Conservation (phyloP, 2,113 vertebrate genomes). For the Menidia beryllina region DNA sequence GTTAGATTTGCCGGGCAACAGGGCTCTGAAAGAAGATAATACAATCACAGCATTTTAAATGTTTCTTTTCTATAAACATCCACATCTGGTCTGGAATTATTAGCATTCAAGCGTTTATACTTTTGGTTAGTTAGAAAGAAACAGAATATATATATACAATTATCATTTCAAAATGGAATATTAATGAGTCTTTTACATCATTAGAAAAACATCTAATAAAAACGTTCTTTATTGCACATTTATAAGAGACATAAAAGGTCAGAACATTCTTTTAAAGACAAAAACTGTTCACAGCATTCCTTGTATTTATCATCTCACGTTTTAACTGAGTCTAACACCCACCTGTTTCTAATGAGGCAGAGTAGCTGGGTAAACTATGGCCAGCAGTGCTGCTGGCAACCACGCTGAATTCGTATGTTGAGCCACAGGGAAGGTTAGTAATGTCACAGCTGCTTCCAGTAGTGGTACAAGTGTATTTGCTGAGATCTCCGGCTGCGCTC, state of each 20-base stretch:
- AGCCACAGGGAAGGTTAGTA: slow-evolving; percentile 85
- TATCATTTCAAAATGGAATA: no score
- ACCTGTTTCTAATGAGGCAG: slow-evolving; percentile 87
- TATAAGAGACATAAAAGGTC: no score
- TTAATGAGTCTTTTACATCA: no score
- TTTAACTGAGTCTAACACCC: neutral
- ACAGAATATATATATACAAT: no score
- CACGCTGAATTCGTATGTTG: slow-evolving; percentile 84
- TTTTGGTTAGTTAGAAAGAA: no score
- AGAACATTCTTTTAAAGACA: no score
- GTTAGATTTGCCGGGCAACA: slow-evolving; percentile 87
- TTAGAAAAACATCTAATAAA: no score
- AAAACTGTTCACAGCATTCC: no score
- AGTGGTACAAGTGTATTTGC: slow-evolving; percentile 77
- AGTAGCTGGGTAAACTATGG: slow-evolving; percentile 90
- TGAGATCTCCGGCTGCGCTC: slow-evolving; percentile 57
- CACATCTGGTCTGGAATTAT: neutral
- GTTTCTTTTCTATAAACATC: neutral
- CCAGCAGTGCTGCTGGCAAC: slow-evolving; percentile 82
- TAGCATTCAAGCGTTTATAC: no score
- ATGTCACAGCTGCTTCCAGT: slow-evolving; percentile 80
- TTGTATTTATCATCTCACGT: neutral
- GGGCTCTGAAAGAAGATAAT: slow-evolving; percentile 78
- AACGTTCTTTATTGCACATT: no score
- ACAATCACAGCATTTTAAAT: neutral